Percentiles rank a stretch among this genome's conserved stretches.
Evolutionary conservation across 2,113 vertebrate species (phyloP).

Genomic region (Andinoacara biseriatus): DNA sequence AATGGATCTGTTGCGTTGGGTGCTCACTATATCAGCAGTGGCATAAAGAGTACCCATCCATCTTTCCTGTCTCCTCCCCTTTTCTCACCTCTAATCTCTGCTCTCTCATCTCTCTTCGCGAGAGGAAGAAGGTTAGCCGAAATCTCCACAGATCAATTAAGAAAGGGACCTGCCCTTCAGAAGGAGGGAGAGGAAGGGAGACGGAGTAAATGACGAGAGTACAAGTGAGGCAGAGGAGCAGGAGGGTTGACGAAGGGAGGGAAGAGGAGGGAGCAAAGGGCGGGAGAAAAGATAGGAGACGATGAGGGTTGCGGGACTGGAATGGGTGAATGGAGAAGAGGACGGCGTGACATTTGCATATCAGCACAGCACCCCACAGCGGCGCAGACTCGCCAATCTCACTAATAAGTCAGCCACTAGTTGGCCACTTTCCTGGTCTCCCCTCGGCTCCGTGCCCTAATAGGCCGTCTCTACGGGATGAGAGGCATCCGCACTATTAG

Average conservation of each 20-base stretch:
- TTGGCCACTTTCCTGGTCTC: slow-evolving; percentile 92
- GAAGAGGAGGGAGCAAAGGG: not conserved
- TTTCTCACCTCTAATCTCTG: slow-evolving; percentile 58
- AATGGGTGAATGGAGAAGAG: slow-evolving; percentile 73
- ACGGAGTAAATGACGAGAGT: slow-evolving; percentile 21
- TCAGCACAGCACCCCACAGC: slow-evolving; percentile 87
- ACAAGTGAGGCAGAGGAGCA: slow-evolving; percentile 9
- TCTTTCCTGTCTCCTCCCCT: slow-evolving; percentile 57
- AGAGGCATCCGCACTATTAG: slow-evolving; percentile 90
- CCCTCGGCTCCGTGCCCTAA: slow-evolving; percentile 91
- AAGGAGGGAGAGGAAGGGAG: slow-evolving; percentile 21
- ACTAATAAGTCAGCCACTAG: slow-evolving; percentile 92
- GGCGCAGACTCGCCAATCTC: slow-evolving; percentile 85
- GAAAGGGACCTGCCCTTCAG: slow-evolving; percentile 91
- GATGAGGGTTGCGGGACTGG: slow-evolving; percentile 24
- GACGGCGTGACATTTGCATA: slow-evolving; percentile 91
- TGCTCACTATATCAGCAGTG: slow-evolving; percentile 47
- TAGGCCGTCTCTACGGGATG: slow-evolving; percentile 88
- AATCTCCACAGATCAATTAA: slow-evolving; percentile 96
- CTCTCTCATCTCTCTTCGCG: slow-evolving; percentile 70
- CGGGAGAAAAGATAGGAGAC: slow-evolving; percentile 30
- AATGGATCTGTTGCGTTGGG: slow-evolving; percentile 28
- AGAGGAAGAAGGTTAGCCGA: slow-evolving; percentile 84
- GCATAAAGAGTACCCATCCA: slow-evolving; percentile 60
- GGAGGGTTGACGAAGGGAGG: slow-evolving; percentile 26